Base-by-base conservation (phyloP, 2,888 invertebrate species). In the Clanis bilineata region DNA sequence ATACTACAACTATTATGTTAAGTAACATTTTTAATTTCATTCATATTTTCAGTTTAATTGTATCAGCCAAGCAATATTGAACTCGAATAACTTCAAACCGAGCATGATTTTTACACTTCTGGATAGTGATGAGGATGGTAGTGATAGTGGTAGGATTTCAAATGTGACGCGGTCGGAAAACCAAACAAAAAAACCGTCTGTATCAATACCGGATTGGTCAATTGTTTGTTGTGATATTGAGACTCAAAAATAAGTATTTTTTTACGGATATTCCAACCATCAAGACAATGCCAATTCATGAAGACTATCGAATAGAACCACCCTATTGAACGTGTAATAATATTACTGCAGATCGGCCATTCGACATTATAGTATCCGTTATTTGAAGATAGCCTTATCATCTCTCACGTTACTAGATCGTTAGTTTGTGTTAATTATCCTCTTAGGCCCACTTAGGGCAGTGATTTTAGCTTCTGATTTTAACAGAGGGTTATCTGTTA, bases 141-240 rank as follows among this genome's bases (percentile, higher is more conserved):
- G n/a, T n/a, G n/a, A n/a, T n/a, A n/a, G n/a, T n/a, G n/a, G n/a
- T 10, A 15, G 44, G 12, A 12, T 57, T 57, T 57, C 43, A 44
- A 43, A 57, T 28, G 21, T 44, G 44, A 18, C 44, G 57, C 32
- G 12, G 21, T 15, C 21, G 43, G 57, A 18, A 57, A 28, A 57
- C n/a, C 44, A 36, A 45, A 57, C 44, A 57, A 45, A 45, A 45
- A 21, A 25, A 57, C 57, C 36, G 57, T n/a, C 43, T 45, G 45
- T 36, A 45, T 45, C 57, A 32, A 57, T 57, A 57, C 3, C 44
- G 32, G 28, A 57, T 57, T 21, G 44, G 44, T 12, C 57, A 28
- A 36, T 57, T 44, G n/a, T 57, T 36, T 44, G 45, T 36, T 57
- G 43, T 10, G 44, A 28, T 15, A 22, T 18, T 2, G n/a, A 21